These are phyloP conservation scores for Cydia pomonella DNA, from an alignment of 1,140 invertebrate genomes.

Conservation along the genomic window DNA sequence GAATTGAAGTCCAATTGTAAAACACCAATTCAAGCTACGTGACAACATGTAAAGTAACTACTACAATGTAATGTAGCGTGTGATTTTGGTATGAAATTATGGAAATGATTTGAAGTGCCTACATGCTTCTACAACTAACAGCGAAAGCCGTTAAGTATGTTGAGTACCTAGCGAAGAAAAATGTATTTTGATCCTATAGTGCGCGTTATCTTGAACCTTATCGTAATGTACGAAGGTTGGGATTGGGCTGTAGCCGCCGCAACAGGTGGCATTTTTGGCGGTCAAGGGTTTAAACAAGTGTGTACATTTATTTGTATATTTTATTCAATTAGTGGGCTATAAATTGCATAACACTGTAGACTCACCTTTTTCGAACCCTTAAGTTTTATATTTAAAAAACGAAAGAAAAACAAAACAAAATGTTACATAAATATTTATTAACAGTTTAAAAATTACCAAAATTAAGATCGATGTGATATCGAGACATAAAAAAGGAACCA, in stretches of 20 bases:
- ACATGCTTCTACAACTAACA: slow-evolving; percentile 66
- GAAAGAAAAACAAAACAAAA: slow-evolving; percentile 67
- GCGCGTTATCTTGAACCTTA: not conserved
- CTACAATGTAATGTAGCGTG: slow-evolving; percentile 38
- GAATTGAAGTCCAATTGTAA: slow-evolving; percentile 36
- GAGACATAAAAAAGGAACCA: slow-evolving; percentile 53
- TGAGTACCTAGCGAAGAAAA: slow-evolving; percentile 9
- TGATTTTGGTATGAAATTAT: slow-evolving; percentile 41
- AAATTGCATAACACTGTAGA: slow-evolving; percentile 78
- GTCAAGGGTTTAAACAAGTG: slow-evolving; percentile 34
- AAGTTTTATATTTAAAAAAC: slow-evolving; percentile 39
- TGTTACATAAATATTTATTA: slow-evolving; percentile 80
- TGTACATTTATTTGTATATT: slow-evolving; percentile 29
- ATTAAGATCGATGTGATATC: slow-evolving; percentile 52
- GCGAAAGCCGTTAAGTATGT: slow-evolving; percentile 53
- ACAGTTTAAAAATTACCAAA: slow-evolving; percentile 74
- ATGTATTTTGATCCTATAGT: slow-evolving; percentile 13
- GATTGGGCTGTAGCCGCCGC: too few relatives aligned
- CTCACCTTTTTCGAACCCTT: slow-evolving; percentile 53
- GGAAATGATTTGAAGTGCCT: slow-evolving; percentile 42
- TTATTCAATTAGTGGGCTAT: slow-evolving; percentile 51
- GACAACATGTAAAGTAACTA: slow-evolving; percentile 27
- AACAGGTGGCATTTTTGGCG: too few relatives aligned
- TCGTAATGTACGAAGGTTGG: too few relatives aligned
- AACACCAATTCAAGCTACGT: slow-evolving; percentile 18